phyloP scores from a whole-genome alignment of 2,888 invertebrate species.

The Chaetogeoica ovagalla region DNA sequence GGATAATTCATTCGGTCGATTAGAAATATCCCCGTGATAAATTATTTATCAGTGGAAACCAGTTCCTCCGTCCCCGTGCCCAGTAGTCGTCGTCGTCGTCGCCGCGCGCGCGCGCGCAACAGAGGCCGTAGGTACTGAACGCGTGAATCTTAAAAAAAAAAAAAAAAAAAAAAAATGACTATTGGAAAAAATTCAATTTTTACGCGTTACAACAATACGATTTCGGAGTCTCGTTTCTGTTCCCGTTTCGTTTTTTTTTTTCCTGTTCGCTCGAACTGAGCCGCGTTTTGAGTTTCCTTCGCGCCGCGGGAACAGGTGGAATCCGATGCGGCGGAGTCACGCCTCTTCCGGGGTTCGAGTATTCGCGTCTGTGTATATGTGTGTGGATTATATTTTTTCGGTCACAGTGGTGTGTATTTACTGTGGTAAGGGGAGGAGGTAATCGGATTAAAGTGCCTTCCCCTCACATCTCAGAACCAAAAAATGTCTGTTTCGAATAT shows the following conservation, averaged over 20 bases:
- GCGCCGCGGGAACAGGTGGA: conserved; percentile 32
- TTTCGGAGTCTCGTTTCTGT: conserved; percentile 18
- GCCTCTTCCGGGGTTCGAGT: no score
- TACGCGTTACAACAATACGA: not conserved
- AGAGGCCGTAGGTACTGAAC: not conserved
- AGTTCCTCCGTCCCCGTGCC: conserved; percentile 33
- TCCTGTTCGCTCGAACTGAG: not conserved
- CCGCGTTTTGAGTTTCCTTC: conserved; percentile 21
- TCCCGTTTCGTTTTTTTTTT: not conserved
- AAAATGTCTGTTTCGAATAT: no score
- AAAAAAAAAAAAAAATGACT: no score
- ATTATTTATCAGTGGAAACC: conserved; percentile 51
- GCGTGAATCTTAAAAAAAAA: conserved; percentile 51
- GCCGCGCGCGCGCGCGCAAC: not conserved
- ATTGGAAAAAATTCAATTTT: no score
- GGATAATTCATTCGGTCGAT: conserved; percentile 52
- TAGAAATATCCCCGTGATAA: conserved; percentile 53
- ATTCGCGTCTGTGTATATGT: no score
- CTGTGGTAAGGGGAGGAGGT: no score
- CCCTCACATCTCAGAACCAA: no score
- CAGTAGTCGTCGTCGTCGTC: not conserved
- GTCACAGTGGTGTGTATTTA: no score
- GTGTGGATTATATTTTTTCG: no score
- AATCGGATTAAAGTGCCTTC: no score
- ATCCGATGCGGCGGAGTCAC: no score